These are phyloP conservation scores for Strongylocentrotus purpuratus DNA, from an alignment of 35 echinoderm and acorn worm genomes.

Conservation along the genomic window DNA sequence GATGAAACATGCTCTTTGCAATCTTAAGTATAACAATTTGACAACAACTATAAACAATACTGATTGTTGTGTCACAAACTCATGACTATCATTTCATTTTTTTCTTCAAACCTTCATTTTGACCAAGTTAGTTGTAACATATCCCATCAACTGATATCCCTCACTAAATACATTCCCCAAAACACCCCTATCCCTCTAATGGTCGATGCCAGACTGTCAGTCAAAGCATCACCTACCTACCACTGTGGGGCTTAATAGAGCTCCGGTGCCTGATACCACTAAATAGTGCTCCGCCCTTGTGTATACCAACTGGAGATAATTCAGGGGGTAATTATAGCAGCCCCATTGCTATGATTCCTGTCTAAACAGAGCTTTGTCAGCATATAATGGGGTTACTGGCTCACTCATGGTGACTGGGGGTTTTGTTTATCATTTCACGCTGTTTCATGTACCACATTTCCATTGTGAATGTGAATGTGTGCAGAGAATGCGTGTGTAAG, in stretches of 20 bases:
- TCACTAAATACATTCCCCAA: neutral
- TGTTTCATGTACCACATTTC: neutral
- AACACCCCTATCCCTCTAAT: neutral
- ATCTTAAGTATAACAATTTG: no score
- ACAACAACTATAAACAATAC: neutral
- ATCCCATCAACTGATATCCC: neutral
- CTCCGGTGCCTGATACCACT: slow-evolving; percentile 16
- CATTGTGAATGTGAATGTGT: neutral
- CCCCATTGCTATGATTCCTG: slow-evolving; percentile 5
- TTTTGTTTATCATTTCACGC: neutral
- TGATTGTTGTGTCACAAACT: neutral
- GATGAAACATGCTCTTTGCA: no score
- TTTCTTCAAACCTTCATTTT: neutral
- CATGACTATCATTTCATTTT: neutral
- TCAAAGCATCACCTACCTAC: slow-evolving; percentile 35
- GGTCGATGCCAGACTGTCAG: neutral
- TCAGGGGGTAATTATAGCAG: slow-evolving; percentile 47
- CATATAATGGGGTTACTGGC: slow-evolving; percentile 14
- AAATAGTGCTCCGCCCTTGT: slow-evolving; percentile 52
- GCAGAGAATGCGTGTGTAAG: neutral
- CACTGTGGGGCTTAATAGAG: neutral
- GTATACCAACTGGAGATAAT: slow-evolving; percentile 51
- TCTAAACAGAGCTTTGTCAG: slow-evolving; percentile 48
- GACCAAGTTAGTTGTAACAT: neutral
- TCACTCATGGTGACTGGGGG: neutral